A percentile compares a stretch with the other conserved stretches of the same genome.
Conservation (phyloP, 2,797 vertebrate genomes). For the Danio aesculapii region DNA sequence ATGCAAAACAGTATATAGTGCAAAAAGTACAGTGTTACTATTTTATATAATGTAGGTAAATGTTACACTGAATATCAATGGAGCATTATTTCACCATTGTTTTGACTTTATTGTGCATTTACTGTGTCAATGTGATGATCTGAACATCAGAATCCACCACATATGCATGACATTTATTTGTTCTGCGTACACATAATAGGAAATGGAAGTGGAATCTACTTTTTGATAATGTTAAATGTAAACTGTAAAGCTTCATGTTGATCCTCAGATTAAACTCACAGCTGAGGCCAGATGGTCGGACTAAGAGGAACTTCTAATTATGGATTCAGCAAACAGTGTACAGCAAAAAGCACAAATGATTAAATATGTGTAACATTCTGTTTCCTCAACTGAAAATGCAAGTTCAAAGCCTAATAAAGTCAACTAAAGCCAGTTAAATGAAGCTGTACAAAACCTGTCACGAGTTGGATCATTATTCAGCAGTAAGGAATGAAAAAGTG, state of each 20-base stretch:
- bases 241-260: conserved; percentile 29
- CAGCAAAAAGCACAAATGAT: neutral
- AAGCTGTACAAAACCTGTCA: neutral
- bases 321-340: neutral
- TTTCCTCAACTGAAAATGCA: neutral
- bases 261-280: conserved; percentile 32
- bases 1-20: no score
- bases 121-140: neutral
- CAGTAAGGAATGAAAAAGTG: neutral
- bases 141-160: neutral
- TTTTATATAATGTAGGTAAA: no score
- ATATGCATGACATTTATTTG: neutral
- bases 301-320: conserved; percentile 32
- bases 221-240: neutral
- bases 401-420: neutral
- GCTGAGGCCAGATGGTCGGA: conserved; percentile 28
- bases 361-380: conserved; percentile 8
- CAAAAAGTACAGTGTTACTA: no score
- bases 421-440: neutral
- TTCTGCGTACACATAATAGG: neutral
- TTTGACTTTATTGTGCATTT: no score
- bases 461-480: neutral
- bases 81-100: no score
- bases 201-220: neutral
- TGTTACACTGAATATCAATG: no score